Percentiles rank a stretch among this genome's conserved stretches.
Conservation (phyloP, 2,888 invertebrate species). For the Troglohyphantes excavatus region DNA sequence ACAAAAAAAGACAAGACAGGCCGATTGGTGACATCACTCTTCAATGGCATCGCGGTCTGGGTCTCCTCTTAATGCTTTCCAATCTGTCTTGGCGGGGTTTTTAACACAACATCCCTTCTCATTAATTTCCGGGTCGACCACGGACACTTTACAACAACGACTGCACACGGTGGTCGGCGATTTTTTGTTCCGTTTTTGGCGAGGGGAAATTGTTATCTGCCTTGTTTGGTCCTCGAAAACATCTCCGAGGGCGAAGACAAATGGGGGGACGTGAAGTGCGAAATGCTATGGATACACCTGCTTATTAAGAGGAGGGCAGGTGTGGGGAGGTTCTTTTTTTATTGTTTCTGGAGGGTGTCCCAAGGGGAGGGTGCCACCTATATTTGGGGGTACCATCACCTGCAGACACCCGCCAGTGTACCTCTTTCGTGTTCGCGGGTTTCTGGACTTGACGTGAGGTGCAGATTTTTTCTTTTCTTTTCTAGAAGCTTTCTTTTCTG, state of each 20-base stretch:
- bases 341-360: constrained; percentile 38
- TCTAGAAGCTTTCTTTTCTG: too few species aligned
- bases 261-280: constrained; percentile 58
- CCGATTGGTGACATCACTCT: constrained; percentile 1
- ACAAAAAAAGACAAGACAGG: constrained; percentile 3
- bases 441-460: too few species aligned
- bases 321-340: constrained; percentile 12
- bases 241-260: constrained; percentile 48
- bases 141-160: not conserved
- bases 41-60: too few species aligned
- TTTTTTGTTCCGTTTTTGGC: not conserved
- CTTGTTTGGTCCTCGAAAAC: constrained; percentile 12
- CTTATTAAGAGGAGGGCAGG: constrained; percentile 61
- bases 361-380: constrained; percentile 64
- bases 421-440: constrained; percentile 16
- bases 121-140: not conserved
- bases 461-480: too few species aligned
- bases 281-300: constrained; percentile 77
- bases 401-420: constrained; percentile 54
- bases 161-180: not conserved
- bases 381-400: constrained; percentile 28
- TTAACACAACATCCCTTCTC: not conserved
- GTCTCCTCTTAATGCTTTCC: too few species aligned
- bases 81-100: too few species aligned
- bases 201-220: not conserved